Percentiles rank a stretch among this genome's conserved stretches.
These are phyloP conservation scores for Eumerus sabulonum DNA, from an alignment of 2,888 invertebrate species.

Conservation along the genomic window DNA sequence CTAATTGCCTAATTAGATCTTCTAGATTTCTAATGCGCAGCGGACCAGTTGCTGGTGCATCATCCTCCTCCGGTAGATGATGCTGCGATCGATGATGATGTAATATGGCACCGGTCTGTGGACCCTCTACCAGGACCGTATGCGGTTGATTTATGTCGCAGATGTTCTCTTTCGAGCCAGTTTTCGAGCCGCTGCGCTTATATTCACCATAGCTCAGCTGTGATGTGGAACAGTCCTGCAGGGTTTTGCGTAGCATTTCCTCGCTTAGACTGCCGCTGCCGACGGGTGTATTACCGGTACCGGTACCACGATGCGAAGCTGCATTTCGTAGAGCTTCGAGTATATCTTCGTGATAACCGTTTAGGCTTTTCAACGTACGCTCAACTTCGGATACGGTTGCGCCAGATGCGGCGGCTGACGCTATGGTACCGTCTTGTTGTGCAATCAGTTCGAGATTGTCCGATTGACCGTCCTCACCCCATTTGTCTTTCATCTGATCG, in stretches of 20 bases:
- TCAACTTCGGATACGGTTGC: constrained; percentile 88
- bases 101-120: constrained; percentile 75
- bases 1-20: constrained; percentile 92
- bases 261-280: constrained; percentile 85
- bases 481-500: constrained; percentile 86
- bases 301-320: constrained; percentile 85
- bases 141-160: constrained; percentile 85
- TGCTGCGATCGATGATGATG: constrained; percentile 80
- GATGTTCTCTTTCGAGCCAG: constrained; percentile 86
- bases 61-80: constrained; percentile 81
- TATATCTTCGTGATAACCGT: constrained; percentile 95
- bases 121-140: constrained; percentile 79
- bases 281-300: constrained; percentile 82
- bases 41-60: constrained; percentile 89
- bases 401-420: constrained; percentile 80
- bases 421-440: constrained; percentile 85
- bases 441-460: constrained; percentile 85
- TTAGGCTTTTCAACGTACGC: constrained; percentile 91
- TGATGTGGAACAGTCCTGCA: constrained; percentile 82
- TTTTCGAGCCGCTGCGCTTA: constrained; percentile 81
- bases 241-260: constrained; percentile 84
- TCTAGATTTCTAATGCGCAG: constrained; percentile 94
- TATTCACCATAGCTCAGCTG: constrained; percentile 81
- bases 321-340: constrained; percentile 93
- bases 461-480: constrained; percentile 86